Evolutionary conservation across 2,113 vertebrate genomes (phyloP).

Genomic region (Alaudala cheleensis): DNA sequence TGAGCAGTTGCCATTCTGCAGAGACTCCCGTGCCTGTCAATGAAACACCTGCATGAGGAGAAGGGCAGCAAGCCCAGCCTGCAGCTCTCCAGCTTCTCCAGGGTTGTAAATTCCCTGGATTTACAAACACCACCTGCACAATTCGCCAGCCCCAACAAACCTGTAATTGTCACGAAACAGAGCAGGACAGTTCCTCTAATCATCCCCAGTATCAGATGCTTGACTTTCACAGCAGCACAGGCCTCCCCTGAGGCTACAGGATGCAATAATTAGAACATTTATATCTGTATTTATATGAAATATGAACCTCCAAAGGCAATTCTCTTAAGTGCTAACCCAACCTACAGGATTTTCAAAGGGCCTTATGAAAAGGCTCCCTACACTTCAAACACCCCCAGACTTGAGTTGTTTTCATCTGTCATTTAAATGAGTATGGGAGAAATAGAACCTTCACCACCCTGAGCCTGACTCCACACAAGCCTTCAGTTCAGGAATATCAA

Average conservation of each 20-base stretch:
- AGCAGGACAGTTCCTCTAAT: background rate
- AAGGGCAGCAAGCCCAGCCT: background rate
- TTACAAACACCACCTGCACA: background rate
- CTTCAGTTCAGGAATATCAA: rapidly evolving
- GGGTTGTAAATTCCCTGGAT: background rate
- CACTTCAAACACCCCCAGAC: background rate
- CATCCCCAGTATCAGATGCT: too few relatives aligned
- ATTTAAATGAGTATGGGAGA: background rate
- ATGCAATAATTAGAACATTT: background rate
- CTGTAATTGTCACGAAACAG: background rate
- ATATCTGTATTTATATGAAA: background rate
- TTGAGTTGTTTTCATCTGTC: background rate
- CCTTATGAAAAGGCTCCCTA: rapidly evolving
- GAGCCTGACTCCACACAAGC: background rate
- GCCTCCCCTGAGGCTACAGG: background rate
- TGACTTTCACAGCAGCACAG: background rate
- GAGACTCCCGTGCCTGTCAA: background rate
- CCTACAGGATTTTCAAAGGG: rapidly evolving
- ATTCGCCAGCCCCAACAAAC: background rate
- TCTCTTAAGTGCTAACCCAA: rapidly evolving
- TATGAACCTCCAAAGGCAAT: rapidly evolving
- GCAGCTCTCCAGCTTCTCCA: background rate
- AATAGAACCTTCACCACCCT: rapidly evolving
- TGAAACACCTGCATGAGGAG: background rate
- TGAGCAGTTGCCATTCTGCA: slow-evolving; percentile 77